Evolutionary conservation across 2,888 invertebrate species (phyloP).

Genomic region (Eupelmus urozonus): DNA sequence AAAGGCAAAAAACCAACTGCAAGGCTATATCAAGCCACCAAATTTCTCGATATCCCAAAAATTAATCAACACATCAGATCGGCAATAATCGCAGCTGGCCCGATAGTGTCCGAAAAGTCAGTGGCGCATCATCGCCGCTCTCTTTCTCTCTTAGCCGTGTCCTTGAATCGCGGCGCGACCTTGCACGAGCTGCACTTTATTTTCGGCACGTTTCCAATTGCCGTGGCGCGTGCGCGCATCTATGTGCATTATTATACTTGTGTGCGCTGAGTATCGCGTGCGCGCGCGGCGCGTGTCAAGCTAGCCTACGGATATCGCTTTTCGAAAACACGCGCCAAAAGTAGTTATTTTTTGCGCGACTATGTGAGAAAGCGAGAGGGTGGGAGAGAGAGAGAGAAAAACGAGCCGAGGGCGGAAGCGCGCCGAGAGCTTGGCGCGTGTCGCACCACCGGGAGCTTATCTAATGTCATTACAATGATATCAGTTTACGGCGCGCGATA

Average conservation of each 20-base stretch:
- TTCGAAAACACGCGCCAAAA: conserved; percentile 28
- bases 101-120: no score
- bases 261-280: not conserved
- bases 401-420: not conserved
- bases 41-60: no score
- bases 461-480: conserved; percentile 27
- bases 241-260: not conserved
- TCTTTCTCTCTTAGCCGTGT: conserved; percentile 10
- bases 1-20: not conserved
- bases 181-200: conserved; percentile 55
- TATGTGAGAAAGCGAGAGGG: no score
- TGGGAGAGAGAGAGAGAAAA: conserved; percentile 4
- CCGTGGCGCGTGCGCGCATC: not conserved
- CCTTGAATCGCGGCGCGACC: conserved; percentile 55
- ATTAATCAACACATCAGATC: no score
- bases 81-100: no score
- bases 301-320: conserved; percentile 27
- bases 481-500: conserved; percentile 26
- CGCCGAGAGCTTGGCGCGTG: conserved; percentile 4
- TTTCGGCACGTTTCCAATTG: conserved; percentile 57
- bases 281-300: no score
- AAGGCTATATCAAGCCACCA: no score
- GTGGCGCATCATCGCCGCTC: no score
- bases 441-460: conserved; percentile 8
- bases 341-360: no score